phyloP scores from a whole-genome alignment of 2,888 invertebrate species.

The Patella caerulea region DNA sequence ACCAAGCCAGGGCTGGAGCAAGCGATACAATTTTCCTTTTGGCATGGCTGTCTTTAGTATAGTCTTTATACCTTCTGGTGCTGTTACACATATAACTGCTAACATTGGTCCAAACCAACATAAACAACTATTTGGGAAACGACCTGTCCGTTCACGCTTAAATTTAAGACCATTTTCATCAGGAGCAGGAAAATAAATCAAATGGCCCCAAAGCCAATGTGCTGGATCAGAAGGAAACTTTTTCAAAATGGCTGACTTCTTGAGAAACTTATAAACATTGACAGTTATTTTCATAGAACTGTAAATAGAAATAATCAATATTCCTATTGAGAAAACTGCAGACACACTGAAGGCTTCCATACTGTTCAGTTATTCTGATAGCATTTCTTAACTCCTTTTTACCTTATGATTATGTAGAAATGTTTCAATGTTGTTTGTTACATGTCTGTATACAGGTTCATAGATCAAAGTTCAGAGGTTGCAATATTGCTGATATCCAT shows the following conservation, averaged over 20 bases:
- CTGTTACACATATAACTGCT: conserved; percentile 38
- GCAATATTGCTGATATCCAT: no score
- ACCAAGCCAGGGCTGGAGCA: conserved; percentile 40
- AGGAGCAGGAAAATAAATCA: conserved; percentile 35
- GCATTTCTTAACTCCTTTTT: no score
- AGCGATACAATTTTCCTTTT: conserved; percentile 32
- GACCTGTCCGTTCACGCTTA: conserved; percentile 28
- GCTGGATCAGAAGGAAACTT: background rate
- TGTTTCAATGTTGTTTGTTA: no score
- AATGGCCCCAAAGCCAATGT: background rate
- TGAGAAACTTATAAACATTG: background rate
- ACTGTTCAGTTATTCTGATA: no score
- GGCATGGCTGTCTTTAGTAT: conserved; percentile 45
- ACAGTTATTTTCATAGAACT: no score
- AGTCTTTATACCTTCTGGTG: conserved; percentile 51
- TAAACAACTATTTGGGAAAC: conserved; percentile 26
- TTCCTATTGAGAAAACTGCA: no score
- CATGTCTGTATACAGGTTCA: no score
- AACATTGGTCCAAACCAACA: conserved; percentile 45
- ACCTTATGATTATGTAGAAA: no score
- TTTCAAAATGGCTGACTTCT: background rate
- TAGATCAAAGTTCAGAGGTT: no score
- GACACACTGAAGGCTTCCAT: no score
- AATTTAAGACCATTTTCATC: conserved; percentile 36
- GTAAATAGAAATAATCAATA: no score